Evolutionary conservation across 2,888 invertebrate species (phyloP), one percentile per base, ranked within the genome.

Genomic region (Hydriomena furcata): DNA sequence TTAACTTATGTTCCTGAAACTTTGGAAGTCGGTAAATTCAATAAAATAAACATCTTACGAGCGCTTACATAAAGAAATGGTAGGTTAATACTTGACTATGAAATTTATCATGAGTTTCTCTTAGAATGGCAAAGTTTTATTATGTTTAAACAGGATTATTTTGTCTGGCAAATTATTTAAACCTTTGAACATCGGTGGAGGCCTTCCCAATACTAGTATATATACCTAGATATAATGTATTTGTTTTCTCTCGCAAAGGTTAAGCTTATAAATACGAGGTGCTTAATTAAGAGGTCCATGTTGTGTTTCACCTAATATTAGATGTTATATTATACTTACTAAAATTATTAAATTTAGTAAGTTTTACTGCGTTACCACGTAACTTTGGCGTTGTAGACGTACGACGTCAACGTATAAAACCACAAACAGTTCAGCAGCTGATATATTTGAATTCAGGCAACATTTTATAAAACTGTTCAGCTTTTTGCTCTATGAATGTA

Each of bases 11-110:
- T 49, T 55, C 41, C 30, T 30, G 34, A 48, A 55, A 52, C 40
- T 58, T 58, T 49, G 42, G 8, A 37, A 55, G 52, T 52, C 44
- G 36, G 48, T 40, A 48, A 48, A 51, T 53, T 51, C 53, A 55
- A 55, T 55, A 58, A 51, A 52, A 55, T 58, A 50, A 55, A 52
- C 36, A 55, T 52, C 38, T 50, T 48, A 53, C 40, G 46, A 35
- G 38, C 38, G 35, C 35, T 34, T 45, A 44, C 7, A 30, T 10
- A 23, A 24, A 50, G 43, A 44, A 40, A 17, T 30, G 13, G 12
- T 34, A 10, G 21, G 12, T 10, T 21, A 27, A 35, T 43, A 27
- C 34, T 44, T 43, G 13, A 7, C 17, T 31, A 7, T 7, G 24
- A n/a, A 32, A 24, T 32, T 31, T 3, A 31, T 21, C 21, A 23